Evolutionary conservation across 1,140 invertebrate genomes (phyloP).

Genomic region (Drosophila pseudoobscura): DNA sequence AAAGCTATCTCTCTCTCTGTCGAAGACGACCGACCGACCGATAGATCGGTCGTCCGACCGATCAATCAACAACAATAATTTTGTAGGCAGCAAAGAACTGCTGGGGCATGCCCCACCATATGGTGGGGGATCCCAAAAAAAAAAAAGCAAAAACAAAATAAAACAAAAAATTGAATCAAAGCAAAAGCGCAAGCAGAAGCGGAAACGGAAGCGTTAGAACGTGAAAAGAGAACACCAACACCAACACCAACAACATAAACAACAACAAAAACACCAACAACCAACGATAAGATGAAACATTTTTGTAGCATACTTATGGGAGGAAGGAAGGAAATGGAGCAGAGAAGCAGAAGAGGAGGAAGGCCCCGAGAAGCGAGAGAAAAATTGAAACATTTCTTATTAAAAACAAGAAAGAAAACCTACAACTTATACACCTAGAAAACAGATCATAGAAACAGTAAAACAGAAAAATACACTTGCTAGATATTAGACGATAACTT

Average conservation of each 20-base stretch:
- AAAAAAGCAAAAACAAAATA: background rate
- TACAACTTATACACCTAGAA: slow-evolving; percentile 25
- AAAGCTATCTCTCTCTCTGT: slow-evolving; percentile 45
- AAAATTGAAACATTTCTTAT: slow-evolving; percentile 35
- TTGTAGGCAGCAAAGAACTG: slow-evolving; percentile 53
- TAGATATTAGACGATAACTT: slow-evolving; percentile 41
- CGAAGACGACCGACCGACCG: slow-evolving; percentile 68
- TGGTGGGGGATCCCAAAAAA: background rate
- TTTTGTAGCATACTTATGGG: slow-evolving; percentile 53
- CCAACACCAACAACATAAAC: slow-evolving; percentile 19
- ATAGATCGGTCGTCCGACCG: slow-evolving; percentile 37
- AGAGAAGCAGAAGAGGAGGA: background rate
- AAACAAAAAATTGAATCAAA: slow-evolving; percentile 4
- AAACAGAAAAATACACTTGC: slow-evolving; percentile 37
- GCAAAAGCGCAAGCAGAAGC: background rate
- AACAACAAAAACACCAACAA: slow-evolving; percentile 21
- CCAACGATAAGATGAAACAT: slow-evolving; percentile 13
- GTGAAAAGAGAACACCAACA: slow-evolving; percentile 8
- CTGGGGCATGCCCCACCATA: no score
- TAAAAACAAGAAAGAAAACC: slow-evolving; percentile 6
- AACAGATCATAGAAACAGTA: slow-evolving; percentile 6
- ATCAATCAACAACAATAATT: slow-evolving; percentile 42
- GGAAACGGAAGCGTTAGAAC: slow-evolving; percentile 43
- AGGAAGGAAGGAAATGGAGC: slow-evolving; percentile 23
- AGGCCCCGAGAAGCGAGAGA: slow-evolving; percentile 1